These are phyloP conservation scores for Falco biarmicus DNA, from an alignment of 2,797 vertebrate genomes.

Conservation along the genomic window DNA sequence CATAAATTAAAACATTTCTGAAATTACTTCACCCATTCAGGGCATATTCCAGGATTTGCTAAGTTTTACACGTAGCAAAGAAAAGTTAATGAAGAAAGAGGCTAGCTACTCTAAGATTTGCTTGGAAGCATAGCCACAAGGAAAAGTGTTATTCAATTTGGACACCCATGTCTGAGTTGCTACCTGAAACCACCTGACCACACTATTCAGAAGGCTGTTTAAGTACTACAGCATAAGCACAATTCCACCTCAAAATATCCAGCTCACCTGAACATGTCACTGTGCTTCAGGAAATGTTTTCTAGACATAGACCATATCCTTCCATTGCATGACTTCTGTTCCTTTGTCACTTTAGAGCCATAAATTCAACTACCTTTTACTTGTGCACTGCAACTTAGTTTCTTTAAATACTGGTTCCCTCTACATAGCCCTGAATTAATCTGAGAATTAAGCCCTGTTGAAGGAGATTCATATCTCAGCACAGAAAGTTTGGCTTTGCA, in stretches of 20 bases:
- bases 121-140: neutral
- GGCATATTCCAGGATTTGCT: neutral
- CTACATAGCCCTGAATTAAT: neutral
- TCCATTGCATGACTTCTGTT: neutral
- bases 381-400: neutral
- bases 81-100: neutral
- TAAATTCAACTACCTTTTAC: neutral
- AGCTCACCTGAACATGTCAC: neutral
- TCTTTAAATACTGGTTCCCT: neutral
- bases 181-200: neutral
- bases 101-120: neutral
- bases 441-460: neutral
- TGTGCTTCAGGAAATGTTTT: neutral
- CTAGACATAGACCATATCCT: neutral
- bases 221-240: neutral
- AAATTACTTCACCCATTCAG: neutral
- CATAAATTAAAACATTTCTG: conserved; percentile 23
- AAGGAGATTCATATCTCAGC: neutral
- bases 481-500: too few species aligned
- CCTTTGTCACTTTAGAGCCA: neutral
- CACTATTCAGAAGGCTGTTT: neutral
- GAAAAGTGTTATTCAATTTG: neutral
- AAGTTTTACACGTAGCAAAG: neutral
- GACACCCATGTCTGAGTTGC: neutral
- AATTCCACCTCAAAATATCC: neutral